Evolutionary conservation across 2,113 vertebrate species (phyloP).

Genomic region (Saccopteryx bilineata): DNA sequence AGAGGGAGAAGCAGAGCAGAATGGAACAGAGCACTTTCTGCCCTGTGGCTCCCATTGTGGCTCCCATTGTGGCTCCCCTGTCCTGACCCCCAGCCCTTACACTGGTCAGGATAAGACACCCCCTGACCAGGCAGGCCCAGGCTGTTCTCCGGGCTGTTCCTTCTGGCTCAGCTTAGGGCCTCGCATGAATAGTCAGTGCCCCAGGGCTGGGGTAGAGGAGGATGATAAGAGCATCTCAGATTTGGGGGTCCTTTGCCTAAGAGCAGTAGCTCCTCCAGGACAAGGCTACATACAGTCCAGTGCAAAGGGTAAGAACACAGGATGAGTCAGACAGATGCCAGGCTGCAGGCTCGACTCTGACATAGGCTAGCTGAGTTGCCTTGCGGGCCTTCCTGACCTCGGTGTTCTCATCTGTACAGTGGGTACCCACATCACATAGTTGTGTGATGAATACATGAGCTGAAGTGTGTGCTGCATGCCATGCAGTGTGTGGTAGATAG

Average conservation of each 20-base stretch:
- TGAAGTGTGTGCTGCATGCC: neutral
- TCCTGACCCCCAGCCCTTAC: neutral
- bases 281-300: too few species aligned
- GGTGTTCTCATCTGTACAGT: neutral
- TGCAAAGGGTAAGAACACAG: neutral
- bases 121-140: neutral
- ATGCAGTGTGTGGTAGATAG: neutral
- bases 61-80: too few species aligned
- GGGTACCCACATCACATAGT: neutral
- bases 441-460: neutral
- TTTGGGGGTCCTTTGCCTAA: neutral
- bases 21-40: neutral
- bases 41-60: neutral
- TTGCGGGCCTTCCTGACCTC: neutral
- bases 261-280: neutral
- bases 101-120: too few species aligned
- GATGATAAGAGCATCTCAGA: neutral
- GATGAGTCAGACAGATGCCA: neutral
- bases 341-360: neutral
- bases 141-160: neutral
- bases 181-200: neutral
- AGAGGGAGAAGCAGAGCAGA: neutral
- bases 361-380: neutral
- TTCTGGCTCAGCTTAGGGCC: neutral
- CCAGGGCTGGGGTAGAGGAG: neutral